A percentile compares a stretch with the other conserved stretches of the same genome.
phyloP scores from a whole-genome alignment of 37 sponge, comb jelly and placozoan species.

The Chondrilla cf. caribensis region DNA sequence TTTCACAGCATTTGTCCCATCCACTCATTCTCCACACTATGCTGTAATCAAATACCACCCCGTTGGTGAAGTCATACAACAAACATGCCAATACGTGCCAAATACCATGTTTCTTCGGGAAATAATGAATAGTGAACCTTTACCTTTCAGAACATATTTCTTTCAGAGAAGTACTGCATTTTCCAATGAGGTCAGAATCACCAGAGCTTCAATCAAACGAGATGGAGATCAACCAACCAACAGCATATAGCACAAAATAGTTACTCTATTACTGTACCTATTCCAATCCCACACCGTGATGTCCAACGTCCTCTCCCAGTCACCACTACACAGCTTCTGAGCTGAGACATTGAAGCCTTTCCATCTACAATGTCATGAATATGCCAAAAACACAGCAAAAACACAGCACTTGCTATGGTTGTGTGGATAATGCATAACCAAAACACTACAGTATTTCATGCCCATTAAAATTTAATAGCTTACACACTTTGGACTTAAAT shows the following conservation, averaged over 20 bases:
- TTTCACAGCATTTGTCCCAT: neutral
- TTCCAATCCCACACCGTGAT: conserved; percentile 90
- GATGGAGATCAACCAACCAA: neutral
- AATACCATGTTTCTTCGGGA: too few relatives aligned
- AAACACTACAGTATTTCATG: neutral
- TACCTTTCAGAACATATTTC: conserved; percentile 71
- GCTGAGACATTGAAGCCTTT: conserved; percentile 42
- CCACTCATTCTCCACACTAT: neutral
- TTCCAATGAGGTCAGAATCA: conserved; percentile 71
- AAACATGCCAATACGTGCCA: too few relatives aligned
- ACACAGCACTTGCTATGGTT: too few relatives aligned
- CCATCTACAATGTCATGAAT: conserved; percentile 82
- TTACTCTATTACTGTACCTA: conserved; percentile 50
- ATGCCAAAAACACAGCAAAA: neutral
- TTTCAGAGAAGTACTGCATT: conserved; percentile 38
- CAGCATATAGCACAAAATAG: neutral
- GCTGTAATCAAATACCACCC: too few relatives aligned
- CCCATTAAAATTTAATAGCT: neutral
- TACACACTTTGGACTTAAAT: conserved; percentile 69
- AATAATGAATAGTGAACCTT: too few relatives aligned
- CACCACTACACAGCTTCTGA: conserved; percentile 85
- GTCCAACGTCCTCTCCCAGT: conserved; percentile 74
- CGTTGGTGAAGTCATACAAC: too few relatives aligned
- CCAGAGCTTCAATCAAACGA: conserved; percentile 43
- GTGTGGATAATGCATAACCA: conserved; percentile 7